Percentiles rank a stretch among this genome's conserved stretches.
These are phyloP conservation scores for Drosophila multiciliata DNA, from an alignment of 2,888 invertebrate species.

Conservation along the genomic window DNA sequence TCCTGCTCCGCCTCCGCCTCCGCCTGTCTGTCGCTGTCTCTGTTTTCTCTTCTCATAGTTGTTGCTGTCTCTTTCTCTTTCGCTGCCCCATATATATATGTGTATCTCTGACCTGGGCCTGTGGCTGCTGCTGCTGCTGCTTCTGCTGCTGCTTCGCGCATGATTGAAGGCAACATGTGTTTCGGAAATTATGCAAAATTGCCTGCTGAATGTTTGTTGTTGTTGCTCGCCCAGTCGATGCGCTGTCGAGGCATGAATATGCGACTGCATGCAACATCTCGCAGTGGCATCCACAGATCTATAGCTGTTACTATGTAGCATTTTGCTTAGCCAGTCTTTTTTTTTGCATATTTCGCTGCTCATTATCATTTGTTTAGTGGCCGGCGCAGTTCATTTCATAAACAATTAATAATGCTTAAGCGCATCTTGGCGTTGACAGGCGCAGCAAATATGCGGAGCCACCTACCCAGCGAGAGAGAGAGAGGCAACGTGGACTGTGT, in stretches of 20 bases:
- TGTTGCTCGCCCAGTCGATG: constrained; percentile 16
- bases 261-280: constrained; percentile 18
- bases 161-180: constrained; percentile 84
- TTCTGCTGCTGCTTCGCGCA: constrained; percentile 64
- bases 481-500: constrained; percentile 18
- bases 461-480: constrained; percentile 32
- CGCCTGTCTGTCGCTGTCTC: constrained; percentile 12
- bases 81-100: constrained; percentile 10
- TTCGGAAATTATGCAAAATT: constrained; percentile 82
- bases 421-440: constrained; percentile 77
- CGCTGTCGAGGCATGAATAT: constrained; percentile 37
- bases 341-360: constrained; percentile 74
- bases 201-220: constrained; percentile 53
- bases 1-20: constrained; percentile 24
- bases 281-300: constrained; percentile 26
- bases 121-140: constrained; percentile 14
- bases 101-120: constrained; percentile 32
- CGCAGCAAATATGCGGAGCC: constrained; percentile 58
- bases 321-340: constrained; percentile 43
- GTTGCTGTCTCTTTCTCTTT: constrained; percentile 5
- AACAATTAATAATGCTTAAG: constrained; percentile 79
- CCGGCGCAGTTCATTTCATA: constrained; percentile 75
- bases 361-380: constrained; percentile 74
- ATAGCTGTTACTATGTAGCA: constrained; percentile 19
- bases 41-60: neutral